These are phyloP conservation scores for Centropus unirufus DNA, from an alignment of 2,113 vertebrate species.

Conservation along the genomic window DNA sequence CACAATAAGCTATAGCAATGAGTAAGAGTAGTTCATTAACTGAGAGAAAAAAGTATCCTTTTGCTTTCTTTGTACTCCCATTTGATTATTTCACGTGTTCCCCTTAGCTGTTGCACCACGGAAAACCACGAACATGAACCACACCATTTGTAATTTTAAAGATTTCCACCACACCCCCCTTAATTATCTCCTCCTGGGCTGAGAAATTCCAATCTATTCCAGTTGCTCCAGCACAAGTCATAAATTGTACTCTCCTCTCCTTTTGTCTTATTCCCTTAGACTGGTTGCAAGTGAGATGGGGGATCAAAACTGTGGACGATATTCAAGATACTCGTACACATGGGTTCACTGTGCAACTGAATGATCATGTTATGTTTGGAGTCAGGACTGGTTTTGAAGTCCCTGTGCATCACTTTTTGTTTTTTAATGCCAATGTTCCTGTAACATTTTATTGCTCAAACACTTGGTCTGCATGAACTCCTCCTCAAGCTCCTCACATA, in stretches of 20 bases:
- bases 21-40: not conserved
- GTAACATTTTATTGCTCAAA: not conserved
- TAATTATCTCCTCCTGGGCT: not conserved
- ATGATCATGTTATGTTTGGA: not conserved
- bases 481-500: not conserved
- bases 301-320: not conserved
- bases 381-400: not conserved
- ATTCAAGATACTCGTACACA: not conserved
- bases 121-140: not conserved
- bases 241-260: not conserved
- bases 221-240: not conserved
- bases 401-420: not conserved
- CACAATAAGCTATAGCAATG: not conserved
- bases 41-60: not conserved
- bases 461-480: fast-evolving
- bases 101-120: not conserved
- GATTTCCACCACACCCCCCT: not conserved
- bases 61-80: not conserved
- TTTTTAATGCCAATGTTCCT: not conserved
- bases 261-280: not conserved
- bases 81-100: not conserved
- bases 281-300: not conserved
- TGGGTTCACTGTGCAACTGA: not conserved
- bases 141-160: not conserved
- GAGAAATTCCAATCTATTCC: not conserved